Evolutionary conservation across 2,113 vertebrate species (phyloP).

Genomic region (Steatornis caripensis): DNA sequence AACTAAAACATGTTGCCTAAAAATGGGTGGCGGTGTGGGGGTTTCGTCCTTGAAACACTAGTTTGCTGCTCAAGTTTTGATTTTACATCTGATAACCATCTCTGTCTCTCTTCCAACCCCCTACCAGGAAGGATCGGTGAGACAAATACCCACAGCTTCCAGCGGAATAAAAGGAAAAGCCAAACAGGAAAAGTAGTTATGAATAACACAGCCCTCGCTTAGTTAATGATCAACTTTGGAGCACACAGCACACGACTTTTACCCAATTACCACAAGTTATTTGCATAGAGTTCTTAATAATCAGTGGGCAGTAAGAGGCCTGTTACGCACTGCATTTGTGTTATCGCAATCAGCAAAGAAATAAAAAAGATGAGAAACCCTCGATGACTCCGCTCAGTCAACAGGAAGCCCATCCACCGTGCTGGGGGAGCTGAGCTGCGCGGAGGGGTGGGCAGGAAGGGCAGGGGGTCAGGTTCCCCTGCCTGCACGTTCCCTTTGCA

Average conservation of each 20-base stretch:
- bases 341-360: not conserved
- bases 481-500: not conserved
- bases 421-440: not conserved
- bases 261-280: not conserved
- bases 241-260: not conserved
- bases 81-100: not conserved
- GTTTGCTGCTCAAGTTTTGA: not conserved
- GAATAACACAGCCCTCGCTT: not conserved
- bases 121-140: constrained; percentile 33
- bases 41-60: not conserved
- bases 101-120: constrained; percentile 22
- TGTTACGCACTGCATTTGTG: not conserved
- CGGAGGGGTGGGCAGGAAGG: constrained; percentile 22
- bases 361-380: not conserved
- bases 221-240: constrained; percentile 44
- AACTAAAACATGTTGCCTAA: not conserved
- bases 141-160: constrained; percentile 29
- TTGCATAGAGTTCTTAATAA: not conserved
- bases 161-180: constrained; percentile 39
- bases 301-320: not conserved
- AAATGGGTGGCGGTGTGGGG: fast-evolving
- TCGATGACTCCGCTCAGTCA: not conserved
- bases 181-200: constrained; percentile 51
- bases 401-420: not conserved
- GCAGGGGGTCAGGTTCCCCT: constrained; percentile 1